A percentile compares a stretch with the other conserved stretches of the same genome.
phyloP scores from a whole-genome alignment of 2,113 vertebrate genomes.

The Cheilinus undulatus region DNA sequence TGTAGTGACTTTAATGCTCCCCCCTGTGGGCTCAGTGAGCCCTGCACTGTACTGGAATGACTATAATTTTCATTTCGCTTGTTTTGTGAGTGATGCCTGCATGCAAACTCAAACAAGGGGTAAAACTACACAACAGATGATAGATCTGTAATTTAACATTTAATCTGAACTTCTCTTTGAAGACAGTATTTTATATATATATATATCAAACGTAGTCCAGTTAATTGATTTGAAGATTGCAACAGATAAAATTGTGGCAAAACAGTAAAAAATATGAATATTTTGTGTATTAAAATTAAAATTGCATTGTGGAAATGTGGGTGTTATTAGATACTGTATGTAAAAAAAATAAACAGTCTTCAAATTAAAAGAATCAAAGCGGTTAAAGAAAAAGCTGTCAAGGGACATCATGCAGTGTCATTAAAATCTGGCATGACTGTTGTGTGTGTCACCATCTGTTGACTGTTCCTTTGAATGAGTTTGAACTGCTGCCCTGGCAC shows the following conservation, averaged over 20 bases:
- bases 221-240: neutral
- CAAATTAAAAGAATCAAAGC: no score
- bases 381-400: no score
- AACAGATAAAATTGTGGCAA: neutral
- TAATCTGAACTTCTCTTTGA: neutral
- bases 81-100: neutral
- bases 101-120: neutral
- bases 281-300: neutral
- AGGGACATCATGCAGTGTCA: neutral
- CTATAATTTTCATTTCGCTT: conserved; percentile 5
- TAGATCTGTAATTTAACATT: conserved; percentile 11
- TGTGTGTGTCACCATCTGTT: neutral
- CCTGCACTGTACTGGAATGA: neutral
- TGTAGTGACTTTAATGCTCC: neutral
- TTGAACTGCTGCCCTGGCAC: conserved; percentile 10
- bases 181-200: no score
- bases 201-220: no score
- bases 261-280: neutral
- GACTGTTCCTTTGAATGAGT: conserved; percentile 20
- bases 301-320: no score
- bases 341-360: no score
- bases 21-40: neutral
- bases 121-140: neutral
- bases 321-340: no score
- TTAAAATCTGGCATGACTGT: neutral